Evolutionary conservation across 1,140 invertebrate genomes (phyloP), one percentile per base, ranked within the genome.

Genomic region (Lasioglossum baleicum): DNA sequence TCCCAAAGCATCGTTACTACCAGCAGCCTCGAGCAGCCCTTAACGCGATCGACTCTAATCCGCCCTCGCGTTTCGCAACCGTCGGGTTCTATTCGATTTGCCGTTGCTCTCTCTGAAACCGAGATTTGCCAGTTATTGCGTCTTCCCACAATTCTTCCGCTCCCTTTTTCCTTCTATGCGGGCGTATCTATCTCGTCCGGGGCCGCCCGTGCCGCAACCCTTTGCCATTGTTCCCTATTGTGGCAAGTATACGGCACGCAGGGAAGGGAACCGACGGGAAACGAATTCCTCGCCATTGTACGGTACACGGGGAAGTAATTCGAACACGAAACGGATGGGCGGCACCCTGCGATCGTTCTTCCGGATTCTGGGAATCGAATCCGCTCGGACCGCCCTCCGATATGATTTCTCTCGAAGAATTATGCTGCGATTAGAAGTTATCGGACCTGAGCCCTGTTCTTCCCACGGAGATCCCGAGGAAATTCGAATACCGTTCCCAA

Each of bases 201-300:
- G 53, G 53, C 61, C 73, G 53, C 44, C 61, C 73, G 17, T 0
- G 56, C 40, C 70, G 48, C 70, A 81, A 72, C 70, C 35, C 82
- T 64, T 79, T 75, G 31, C 80, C 71, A 86, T 86, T 82, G 84
- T 86, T 77, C 83, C 56, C 83, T 53, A 86, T 86, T 85, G 84
- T 86, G 68, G 83, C 71, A 51, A 63, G 67, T 82, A 65, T 48
- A 66, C 65, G 61, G n/a, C 31, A 66, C 20, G 53, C 17, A 15
- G 60, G 58, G 31, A 42, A 17, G 48, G 26, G 48, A 82, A 44
- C 83, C 70, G 72, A 75, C 22, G 83, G 75, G 79, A 79, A 86
- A 78, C 80, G 84, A 82, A 86, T 86, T 86, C 84, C 67, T 75
- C 35, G 48, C 84, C 72, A 86, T 86, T 86, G 84, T 86, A 44